phyloP scores from a whole-genome alignment of 2,113 vertebrate genomes.

The Diadophis punctatus region DNA sequence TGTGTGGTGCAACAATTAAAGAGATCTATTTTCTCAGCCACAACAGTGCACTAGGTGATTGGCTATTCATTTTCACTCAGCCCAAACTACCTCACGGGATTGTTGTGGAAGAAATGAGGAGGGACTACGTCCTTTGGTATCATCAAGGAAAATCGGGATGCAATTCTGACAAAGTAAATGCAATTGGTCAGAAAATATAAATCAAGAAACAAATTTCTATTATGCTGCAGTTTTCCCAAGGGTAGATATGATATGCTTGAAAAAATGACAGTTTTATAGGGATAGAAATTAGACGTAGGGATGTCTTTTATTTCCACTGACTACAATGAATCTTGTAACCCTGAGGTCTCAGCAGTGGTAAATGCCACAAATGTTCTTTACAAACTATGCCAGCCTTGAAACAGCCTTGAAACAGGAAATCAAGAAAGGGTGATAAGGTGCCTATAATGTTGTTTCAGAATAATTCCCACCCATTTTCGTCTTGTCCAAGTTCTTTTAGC shows the following conservation, averaged over 20 bases:
- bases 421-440: not conserved
- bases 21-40: not conserved
- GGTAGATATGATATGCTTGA: not conserved
- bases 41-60: not conserved
- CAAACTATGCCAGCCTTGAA: not conserved
- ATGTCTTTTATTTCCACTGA: not conserved
- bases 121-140: not conserved
- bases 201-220: not conserved
- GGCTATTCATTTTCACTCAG: not conserved
- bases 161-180: not conserved
- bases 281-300: not conserved
- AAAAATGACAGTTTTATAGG: not conserved
- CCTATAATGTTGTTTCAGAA: not conserved
- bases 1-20: not conserved
- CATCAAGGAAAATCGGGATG: not conserved
- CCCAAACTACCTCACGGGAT: not conserved
- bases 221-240: not conserved
- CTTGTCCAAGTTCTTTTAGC: not conserved
- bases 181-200: not conserved
- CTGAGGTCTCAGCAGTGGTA: not conserved
- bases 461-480: not conserved
- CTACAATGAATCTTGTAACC: not conserved
- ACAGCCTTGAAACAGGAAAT: constrained; percentile 8
- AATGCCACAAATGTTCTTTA: not conserved
- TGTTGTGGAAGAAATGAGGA: not conserved